Percentiles rank a stretch among this genome's conserved stretches.
Evolutionary conservation across 1,140 invertebrate genomes (phyloP).

Genomic region (Formica selysi): DNA sequence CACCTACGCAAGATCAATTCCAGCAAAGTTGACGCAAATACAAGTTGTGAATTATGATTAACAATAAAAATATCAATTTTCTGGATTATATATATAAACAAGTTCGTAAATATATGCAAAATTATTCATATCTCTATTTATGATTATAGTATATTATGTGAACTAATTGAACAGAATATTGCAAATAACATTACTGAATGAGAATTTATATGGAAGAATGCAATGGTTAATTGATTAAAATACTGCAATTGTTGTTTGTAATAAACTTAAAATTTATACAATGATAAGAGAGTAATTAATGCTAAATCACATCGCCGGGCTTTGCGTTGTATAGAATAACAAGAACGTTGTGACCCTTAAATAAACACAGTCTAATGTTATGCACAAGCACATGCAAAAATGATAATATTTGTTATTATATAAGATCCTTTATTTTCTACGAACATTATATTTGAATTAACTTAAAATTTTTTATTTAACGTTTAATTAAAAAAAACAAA

Average conservation of each 20-base stretch:
- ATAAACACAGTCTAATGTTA: constrained; percentile 56
- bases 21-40: constrained; percentile 50
- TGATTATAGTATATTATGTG: not conserved
- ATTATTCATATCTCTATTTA: constrained; percentile 1
- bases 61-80: constrained; percentile 35
- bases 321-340: constrained; percentile 40
- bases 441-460: constrained; percentile 5
- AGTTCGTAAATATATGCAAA: not conserved
- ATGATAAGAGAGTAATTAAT: constrained; percentile 75
- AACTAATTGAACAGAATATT: constrained; percentile 6
- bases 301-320: constrained; percentile 73
- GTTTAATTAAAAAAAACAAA: not conserved
- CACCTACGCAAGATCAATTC: constrained; percentile 15
- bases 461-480: not conserved
- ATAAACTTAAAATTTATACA: constrained; percentile 63
- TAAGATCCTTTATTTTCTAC: constrained; percentile 15
- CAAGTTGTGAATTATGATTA: constrained; percentile 20
- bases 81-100: constrained; percentile 1
- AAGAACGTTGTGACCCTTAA: constrained; percentile 34
- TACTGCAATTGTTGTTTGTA: constrained; percentile 36
- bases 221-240: constrained; percentile 41
- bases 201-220: constrained; percentile 10
- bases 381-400: constrained; percentile 43
- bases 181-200: not conserved
- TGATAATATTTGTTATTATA: constrained; percentile 32